Percentiles rank a stretch among this genome's conserved stretches.
These are phyloP conservation scores for Coturnix japonica DNA, from an alignment of 2,113 vertebrate genomes.

Conservation along the genomic window DNA sequence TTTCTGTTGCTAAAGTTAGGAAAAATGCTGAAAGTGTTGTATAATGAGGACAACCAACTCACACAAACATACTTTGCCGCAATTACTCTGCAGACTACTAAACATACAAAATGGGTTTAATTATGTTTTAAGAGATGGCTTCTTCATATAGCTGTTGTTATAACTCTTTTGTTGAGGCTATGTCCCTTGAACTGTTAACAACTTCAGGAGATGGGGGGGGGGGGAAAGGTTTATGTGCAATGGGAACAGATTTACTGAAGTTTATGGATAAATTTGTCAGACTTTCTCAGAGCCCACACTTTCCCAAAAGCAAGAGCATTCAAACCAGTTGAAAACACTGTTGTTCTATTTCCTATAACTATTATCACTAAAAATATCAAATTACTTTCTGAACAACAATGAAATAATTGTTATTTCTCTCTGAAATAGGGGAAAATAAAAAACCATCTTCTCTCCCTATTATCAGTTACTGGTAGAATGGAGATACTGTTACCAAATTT, in stretches of 20 bases:
- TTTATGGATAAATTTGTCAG: background rate
- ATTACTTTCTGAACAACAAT: background rate
- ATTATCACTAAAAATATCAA: background rate
- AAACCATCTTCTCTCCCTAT: accelerated
- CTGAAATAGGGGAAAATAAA: background rate
- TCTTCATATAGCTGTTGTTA: background rate
- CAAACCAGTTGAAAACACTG: background rate
- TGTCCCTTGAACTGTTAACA: background rate
- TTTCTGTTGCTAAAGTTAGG: background rate
- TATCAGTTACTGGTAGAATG: background rate
- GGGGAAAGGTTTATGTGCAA: background rate
- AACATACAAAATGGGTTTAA: background rate
- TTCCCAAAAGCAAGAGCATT: background rate
- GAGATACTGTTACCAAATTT: background rate
- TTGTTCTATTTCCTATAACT: background rate
- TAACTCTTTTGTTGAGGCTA: background rate
- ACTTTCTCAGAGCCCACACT: background rate
- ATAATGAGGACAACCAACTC: background rate
- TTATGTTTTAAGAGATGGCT: background rate
- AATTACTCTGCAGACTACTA: background rate
- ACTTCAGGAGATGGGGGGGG: background rate
- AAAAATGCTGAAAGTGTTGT: background rate
- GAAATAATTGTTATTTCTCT: background rate
- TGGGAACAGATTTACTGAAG: background rate
- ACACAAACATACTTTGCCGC: background rate